Evolutionary conservation across 2,888 invertebrate species (phyloP).

Genomic region (Rhagonycha fulva): DNA sequence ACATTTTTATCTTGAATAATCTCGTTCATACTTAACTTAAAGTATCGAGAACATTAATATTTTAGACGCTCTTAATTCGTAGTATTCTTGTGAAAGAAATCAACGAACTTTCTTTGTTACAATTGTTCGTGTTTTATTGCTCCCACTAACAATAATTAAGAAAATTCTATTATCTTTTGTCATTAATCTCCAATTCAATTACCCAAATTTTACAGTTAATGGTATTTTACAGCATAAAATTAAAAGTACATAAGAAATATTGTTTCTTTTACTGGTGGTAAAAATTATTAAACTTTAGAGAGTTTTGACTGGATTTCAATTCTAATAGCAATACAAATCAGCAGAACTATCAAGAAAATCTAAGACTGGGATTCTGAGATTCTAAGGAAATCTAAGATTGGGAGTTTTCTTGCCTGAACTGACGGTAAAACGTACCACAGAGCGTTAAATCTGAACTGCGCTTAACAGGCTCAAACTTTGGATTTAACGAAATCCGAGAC

Average conservation of each 20-base stretch:
- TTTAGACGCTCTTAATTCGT: background rate
- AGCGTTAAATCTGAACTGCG: too few species aligned
- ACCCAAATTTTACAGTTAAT: background rate
- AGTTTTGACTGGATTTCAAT: too few species aligned
- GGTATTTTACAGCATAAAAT: background rate
- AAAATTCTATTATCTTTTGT: background rate
- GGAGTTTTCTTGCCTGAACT: too few species aligned
- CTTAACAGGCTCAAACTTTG: too few species aligned
- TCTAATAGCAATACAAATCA: too few species aligned
- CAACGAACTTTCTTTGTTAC: background rate
- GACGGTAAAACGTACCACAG: too few species aligned
- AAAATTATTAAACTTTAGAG: too few species aligned
- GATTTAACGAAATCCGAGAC: too few species aligned
- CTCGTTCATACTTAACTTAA: background rate
- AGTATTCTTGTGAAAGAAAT: background rate
- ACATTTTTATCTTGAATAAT: background rate
- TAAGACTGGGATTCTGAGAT: too few species aligned
- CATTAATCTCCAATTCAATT: background rate
- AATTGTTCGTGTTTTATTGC: background rate
- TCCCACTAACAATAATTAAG: background rate
- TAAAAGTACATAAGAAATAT: background rate
- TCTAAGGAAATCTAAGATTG: too few species aligned
- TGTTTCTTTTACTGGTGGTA: background rate
- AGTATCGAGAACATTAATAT: background rate
- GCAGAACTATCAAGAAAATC: too few species aligned